Conservation (phyloP, 2,888 invertebrate genomes). For the Odontocolon sp. region DNA sequence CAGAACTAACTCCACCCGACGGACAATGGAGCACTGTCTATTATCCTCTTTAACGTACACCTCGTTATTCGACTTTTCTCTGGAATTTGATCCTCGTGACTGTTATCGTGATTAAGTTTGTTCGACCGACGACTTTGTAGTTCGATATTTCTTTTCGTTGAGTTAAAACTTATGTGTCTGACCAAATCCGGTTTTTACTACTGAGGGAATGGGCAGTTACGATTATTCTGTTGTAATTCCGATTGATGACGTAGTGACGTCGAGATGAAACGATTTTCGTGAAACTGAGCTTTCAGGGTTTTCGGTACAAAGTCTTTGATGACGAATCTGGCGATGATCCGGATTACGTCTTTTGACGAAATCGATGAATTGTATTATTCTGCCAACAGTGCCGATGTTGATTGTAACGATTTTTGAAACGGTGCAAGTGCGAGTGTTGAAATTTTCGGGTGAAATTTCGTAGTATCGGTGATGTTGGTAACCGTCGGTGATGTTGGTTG, state of each 20-base stretch:
- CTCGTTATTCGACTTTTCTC: background rate
- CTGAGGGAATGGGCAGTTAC: slow-evolving; percentile 1
- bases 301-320: background rate
- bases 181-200: slow-evolving; percentile 35
- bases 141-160: slow-evolving; percentile 8
- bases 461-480: slow-evolving; percentile 23
- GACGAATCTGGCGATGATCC: background rate
- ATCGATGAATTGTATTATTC: background rate
- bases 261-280: background rate
- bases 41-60: background rate
- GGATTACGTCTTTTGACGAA: background rate
- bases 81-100: background rate
- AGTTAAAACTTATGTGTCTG: slow-evolving; percentile 12
- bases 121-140: background rate
- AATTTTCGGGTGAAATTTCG: slow-evolving; percentile 26
- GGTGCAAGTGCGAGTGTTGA: slow-evolving; percentile 6
- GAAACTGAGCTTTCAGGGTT: background rate
- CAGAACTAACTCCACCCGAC: too few relatives aligned
- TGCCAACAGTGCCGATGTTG: background rate
- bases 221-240: background rate
- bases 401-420: too few relatives aligned
- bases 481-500: slow-evolving; percentile 35
- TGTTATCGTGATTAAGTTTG: background rate
- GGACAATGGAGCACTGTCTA: background rate
- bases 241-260: too few relatives aligned